Percentiles rank a stretch among this genome's conserved stretches.
Conservation (phyloP, 1,140 invertebrate species). For the Maconellicoccus hirsutus region DNA sequence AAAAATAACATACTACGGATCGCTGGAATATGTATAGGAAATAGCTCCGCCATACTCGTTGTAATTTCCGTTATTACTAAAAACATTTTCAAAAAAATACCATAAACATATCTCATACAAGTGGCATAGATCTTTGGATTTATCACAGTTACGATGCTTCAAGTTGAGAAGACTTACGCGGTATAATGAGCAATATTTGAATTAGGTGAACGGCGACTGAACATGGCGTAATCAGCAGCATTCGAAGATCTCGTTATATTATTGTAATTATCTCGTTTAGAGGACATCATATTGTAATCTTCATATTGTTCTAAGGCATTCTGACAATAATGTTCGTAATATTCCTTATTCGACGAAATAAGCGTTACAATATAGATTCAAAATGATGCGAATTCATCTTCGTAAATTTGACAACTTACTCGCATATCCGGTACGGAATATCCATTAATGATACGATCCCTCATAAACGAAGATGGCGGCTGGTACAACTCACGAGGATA, state of each 20-base stretch:
- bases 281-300: not conserved
- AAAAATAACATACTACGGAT: not conserved
- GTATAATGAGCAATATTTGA: constrained; percentile 3
- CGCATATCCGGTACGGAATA: not conserved
- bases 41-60: not conserved
- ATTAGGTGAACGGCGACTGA: not conserved
- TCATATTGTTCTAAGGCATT: not conserved
- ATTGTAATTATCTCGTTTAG: not conserved
- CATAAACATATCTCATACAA: too few relatives aligned
- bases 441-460: constrained; percentile 58
- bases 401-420: not conserved
- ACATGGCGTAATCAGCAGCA: not conserved
- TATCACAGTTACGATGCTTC: not conserved
- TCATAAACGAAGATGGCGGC: constrained; percentile 60
- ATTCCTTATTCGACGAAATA: not conserved
- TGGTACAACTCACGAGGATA: constrained; percentile 58
- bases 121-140: not conserved
- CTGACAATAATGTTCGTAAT: constrained; percentile 12
- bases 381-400: not conserved
- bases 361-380: not conserved
- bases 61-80: not conserved
- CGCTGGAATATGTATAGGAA: not conserved
- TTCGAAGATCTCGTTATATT: not conserved
- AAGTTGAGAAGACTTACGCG: not conserved
- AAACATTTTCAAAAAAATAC: too few relatives aligned